These are phyloP conservation scores for Drosophila paulistorum DNA, from an alignment of 1,140 invertebrate genomes.

Conservation along the genomic window DNA sequence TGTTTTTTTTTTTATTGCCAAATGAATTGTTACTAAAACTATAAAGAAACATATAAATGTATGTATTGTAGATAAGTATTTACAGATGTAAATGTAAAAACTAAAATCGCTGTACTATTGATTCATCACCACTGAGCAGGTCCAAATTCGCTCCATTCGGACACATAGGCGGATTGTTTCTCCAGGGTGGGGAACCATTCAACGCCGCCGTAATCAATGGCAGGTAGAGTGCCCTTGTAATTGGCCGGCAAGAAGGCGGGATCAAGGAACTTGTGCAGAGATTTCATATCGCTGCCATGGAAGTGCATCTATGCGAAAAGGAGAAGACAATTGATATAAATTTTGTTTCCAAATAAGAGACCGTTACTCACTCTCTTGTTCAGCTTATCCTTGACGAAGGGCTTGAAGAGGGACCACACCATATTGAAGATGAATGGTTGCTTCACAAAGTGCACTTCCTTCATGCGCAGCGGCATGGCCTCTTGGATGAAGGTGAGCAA, in stretches of 20 bases:
- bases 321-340: conserved; percentile 48
- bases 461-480: conserved; percentile 93
- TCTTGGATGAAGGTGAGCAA: conserved; percentile 92
- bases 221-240: conserved; percentile 88
- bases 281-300: conserved; percentile 89
- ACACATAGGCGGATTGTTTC: conserved; percentile 86
- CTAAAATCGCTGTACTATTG: conserved; percentile 39
- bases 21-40: conserved; percentile 5
- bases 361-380: conserved; percentile 87
- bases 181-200: conserved; percentile 89
- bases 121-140: conserved; percentile 83
- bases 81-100: conserved; percentile 56
- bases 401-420: conserved; percentile 94
- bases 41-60: conserved; percentile 52
- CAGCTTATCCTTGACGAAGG: conserved; percentile 93
- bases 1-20: not conserved
- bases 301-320: conserved; percentile 89
- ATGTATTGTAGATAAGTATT: conserved; percentile 57
- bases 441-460: conserved; percentile 95
- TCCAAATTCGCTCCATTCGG: conserved; percentile 87
- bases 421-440: conserved; percentile 95
- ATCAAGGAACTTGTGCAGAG: conserved; percentile 89
- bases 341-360: too few species aligned
- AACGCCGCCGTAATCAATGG: conserved; percentile 89
- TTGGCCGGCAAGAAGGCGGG: conserved; percentile 88